Base-by-base conservation (phyloP, 2,888 invertebrate species). In the Salticus scenicus region DNA sequence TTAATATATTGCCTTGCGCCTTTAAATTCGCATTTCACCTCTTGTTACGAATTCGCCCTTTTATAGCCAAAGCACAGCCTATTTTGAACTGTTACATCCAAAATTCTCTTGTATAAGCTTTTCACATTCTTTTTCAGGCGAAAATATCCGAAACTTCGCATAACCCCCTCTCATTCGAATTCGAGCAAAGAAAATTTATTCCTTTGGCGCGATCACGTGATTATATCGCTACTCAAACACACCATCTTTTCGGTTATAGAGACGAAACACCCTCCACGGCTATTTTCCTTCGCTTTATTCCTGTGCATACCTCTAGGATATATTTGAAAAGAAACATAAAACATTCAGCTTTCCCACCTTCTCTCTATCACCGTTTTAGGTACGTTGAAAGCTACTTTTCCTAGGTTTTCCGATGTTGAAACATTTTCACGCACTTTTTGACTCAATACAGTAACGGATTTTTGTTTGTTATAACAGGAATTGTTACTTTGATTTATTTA, bases 251-350 rank as follows among this genome's bases (percentile, higher is more conserved):
- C 57, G 51, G 57, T 10, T 71, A 20, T 17, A 57, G 63, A 33
- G 71, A 28, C 31, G 47, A 27, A 57, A 4, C 57, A 5, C 33
- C 28, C 14, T 66, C 51, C 47, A 47, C 67, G 66, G 51, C 70
- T 75, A 70, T 82, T 75, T 75, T 47, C 66, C 42, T 31, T 33
- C 75, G 63, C 75, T 82, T 82, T 82, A 82, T 82, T 82, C 82
- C 63, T 8, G 41, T 17, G 70, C 82, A 82, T 82, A 82, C 82
- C 82, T 82, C 67, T 63, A 63, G 82, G 82, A 67, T 82, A 76
- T 82, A 76, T 82, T 70, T 69, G 75, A 82, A 64, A 75, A 73
- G 41, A 75, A 75, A 75, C 75, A 82, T 82, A 82, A 82, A 82
- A 82, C 82, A 75, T 82, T 75, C 82, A 82, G 69, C 67, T 24